A percentile compares a stretch with the other conserved stretches of the same genome.
phyloP scores from a whole-genome alignment of 2,888 invertebrate species.

The Erebia aethiops region DNA sequence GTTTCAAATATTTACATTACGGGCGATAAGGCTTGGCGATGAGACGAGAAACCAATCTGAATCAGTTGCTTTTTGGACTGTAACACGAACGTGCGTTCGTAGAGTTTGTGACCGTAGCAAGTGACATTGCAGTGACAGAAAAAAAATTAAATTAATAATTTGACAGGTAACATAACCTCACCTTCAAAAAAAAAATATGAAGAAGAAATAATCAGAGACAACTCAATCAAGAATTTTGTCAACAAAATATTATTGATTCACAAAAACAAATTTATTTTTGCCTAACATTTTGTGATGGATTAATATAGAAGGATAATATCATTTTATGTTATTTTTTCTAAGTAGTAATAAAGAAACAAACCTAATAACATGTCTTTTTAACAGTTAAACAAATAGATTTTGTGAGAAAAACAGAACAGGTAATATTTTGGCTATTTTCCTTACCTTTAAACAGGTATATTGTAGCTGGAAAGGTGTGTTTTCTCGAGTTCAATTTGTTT shows the following conservation, averaged over 20 bases:
- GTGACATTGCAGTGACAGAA: conserved; percentile 35
- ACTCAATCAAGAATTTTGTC: conserved; percentile 33
- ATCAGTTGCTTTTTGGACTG: conserved; percentile 54
- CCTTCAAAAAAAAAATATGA: too few species aligned
- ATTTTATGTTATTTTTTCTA: too few species aligned
- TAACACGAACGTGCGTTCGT: conserved; percentile 49
- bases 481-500: background rate
- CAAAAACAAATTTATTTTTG: background rate
- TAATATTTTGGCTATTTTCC: background rate
- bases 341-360: background rate
- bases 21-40: conserved; percentile 46
- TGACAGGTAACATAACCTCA: conserved; percentile 74
- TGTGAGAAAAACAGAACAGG: conserved; percentile 3
- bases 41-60: conserved; percentile 39
- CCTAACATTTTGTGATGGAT: background rate
- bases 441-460: too few species aligned
- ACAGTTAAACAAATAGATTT: background rate
- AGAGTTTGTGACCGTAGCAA: conserved; percentile 30
- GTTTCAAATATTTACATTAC: conserved; percentile 45
- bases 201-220: too few species aligned
- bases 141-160: conserved; percentile 52
- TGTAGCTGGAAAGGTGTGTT: background rate
- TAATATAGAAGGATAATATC: background rate
- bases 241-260: conserved; percentile 51
- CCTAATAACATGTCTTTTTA: background rate